Percentiles rank a stretch among this genome's conserved stretches.
Conservation (phyloP, 2,888 invertebrate species). For the Ditula angustiorana region DNA sequence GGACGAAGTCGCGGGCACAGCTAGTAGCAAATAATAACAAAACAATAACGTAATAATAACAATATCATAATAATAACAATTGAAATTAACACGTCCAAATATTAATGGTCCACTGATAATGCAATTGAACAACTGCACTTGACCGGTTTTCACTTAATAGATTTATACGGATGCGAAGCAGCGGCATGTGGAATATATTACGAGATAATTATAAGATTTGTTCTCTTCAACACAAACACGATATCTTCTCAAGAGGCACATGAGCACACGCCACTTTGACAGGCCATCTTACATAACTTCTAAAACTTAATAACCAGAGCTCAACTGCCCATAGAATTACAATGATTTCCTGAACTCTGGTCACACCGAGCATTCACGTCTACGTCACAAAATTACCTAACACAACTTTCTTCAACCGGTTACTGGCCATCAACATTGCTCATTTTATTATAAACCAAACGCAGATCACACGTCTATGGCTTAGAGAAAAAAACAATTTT, state of each 20-base stretch:
- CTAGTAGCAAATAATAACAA: no score
- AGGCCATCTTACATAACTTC: conserved; percentile 1
- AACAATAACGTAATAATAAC: no score
- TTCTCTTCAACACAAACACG: neutral
- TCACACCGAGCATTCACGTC: conserved; percentile 2
- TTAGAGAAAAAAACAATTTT: neutral
- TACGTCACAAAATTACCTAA: conserved; percentile 31
- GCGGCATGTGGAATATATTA: no score
- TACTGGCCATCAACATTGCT: conserved; percentile 39
- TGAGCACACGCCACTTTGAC: neutral
- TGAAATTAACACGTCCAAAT: no score
- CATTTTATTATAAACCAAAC: conserved; percentile 44
- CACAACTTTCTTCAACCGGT: conserved; percentile 52
- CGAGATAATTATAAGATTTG: no score
- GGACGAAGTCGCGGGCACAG: no score
- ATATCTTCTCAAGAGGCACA: neutral
- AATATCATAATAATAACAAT: no score
- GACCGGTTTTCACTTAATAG: no score
- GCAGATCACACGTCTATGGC: conserved; percentile 18
- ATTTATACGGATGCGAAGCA: no score
- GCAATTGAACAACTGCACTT: no score
- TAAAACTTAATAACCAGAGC: neutral
- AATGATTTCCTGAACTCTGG: neutral
- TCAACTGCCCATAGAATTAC: neutral
- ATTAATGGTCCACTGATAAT: no score